phyloP scores from a whole-genome alignment of 2,888 invertebrate genomes.

The Chalcis sispes region DNA sequence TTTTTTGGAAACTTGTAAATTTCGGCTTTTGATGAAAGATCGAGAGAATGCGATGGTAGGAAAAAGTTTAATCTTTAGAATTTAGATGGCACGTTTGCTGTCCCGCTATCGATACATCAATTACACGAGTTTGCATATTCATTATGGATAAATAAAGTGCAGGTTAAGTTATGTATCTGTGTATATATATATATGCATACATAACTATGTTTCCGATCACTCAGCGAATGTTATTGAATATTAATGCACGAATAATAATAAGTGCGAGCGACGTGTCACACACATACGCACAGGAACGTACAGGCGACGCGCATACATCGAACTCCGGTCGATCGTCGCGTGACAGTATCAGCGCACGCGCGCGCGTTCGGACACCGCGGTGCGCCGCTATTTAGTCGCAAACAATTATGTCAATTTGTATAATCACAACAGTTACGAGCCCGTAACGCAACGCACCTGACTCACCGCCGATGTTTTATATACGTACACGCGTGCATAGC shows the following conservation, averaged over 20 bases:
- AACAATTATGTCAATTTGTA: constrained; percentile 47
- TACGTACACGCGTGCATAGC: too few relatives aligned
- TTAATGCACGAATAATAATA: constrained; percentile 47
- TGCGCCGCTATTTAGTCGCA: constrained; percentile 4
- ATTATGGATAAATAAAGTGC: constrained; percentile 35
- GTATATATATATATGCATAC: not conserved
- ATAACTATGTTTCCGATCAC: constrained; percentile 16
- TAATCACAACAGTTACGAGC: constrained; percentile 19
- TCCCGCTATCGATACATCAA: constrained; percentile 25
- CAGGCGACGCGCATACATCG: too few relatives aligned
- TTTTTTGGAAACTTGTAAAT: too few relatives aligned
- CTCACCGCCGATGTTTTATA: too few relatives aligned
- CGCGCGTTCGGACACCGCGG: not conserved
- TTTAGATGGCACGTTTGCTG: too few relatives aligned
- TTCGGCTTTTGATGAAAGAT: too few relatives aligned
- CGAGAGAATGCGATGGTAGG: too few relatives aligned
- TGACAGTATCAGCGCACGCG: too few relatives aligned
- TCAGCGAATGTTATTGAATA: constrained; percentile 45
- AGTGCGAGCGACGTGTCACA: not conserved
- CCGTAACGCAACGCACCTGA: too few relatives aligned
- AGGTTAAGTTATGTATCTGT: not conserved
- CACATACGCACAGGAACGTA: not conserved
- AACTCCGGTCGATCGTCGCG: too few relatives aligned
- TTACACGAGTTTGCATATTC: constrained; percentile 31
- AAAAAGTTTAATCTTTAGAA: too few relatives aligned